A percentile compares a stretch with the other conserved stretches of the same genome.
These are phyloP conservation scores for Drosophila murphyi DNA, from an alignment of 1,140 invertebrate species.

Conservation along the genomic window DNA sequence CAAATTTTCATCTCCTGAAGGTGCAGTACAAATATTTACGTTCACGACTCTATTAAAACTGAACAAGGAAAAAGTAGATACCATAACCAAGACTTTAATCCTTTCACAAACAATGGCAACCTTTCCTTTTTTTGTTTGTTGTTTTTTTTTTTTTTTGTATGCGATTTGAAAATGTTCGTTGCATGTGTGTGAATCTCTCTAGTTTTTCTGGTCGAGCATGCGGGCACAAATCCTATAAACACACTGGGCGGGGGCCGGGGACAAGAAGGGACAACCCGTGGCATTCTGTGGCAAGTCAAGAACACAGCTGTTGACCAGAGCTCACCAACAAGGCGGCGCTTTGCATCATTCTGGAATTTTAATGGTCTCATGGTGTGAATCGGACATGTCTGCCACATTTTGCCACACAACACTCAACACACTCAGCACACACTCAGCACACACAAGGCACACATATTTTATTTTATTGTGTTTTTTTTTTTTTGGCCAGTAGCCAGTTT, in stretches of 20 bases:
- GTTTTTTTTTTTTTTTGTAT: conserved; percentile 34
- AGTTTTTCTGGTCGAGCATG: conserved; percentile 49
- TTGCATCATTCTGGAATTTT: conserved; percentile 44
- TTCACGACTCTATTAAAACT: conserved; percentile 74
- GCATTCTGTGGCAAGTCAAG: conserved; percentile 43
- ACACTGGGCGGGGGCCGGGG: background rate
- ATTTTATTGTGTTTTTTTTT: background rate
- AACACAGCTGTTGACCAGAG: conserved; percentile 48
- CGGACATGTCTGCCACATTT: conserved; percentile 47
- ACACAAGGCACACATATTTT: conserved; percentile 9
- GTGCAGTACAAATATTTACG: conserved; percentile 62
- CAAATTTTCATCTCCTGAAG: conserved; percentile 40
- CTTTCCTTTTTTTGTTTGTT: conserved; percentile 24
- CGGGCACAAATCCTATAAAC: conserved; percentile 66
- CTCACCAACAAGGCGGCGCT: conserved; percentile 23
- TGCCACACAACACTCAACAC: conserved; percentile 25
- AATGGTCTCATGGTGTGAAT: conserved; percentile 50
- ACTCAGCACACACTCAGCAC: conserved; percentile 12
- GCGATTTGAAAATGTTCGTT: conserved; percentile 41
- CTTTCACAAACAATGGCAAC: conserved; percentile 69
- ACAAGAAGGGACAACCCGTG: background rate
- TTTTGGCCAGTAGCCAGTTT: conserved; percentile 43
- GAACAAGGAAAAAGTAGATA: conserved; percentile 55
- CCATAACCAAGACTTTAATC: conserved; percentile 46
- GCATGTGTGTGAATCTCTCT: conserved; percentile 43